Evolutionary conservation across 2,113 vertebrate genomes (phyloP).

Genomic region (Grammomys dolichurus): DNA sequence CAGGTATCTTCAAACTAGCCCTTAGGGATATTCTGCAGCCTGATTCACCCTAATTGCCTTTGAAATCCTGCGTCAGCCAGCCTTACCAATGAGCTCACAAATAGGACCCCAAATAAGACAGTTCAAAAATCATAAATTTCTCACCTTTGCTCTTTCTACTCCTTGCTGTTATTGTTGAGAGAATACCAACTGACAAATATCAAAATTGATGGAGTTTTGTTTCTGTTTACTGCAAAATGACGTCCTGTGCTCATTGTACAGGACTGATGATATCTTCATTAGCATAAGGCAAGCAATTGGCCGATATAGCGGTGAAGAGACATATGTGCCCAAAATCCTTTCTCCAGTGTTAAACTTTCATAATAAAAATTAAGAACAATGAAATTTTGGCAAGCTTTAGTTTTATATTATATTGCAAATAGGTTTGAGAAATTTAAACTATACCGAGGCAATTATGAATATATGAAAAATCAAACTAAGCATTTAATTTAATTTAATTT

Average conservation of each 20-base stretch:
- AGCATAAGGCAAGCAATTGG: conserved; percentile 53
- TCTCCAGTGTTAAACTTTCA: conserved; percentile 2
- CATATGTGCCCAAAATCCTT: background rate
- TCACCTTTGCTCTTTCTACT: conserved; percentile 59
- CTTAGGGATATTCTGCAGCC: conserved; percentile 76
- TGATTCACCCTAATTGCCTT: conserved; percentile 86
- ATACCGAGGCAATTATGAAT: background rate
- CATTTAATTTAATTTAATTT: conserved; percentile 3
- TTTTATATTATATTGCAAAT: background rate
- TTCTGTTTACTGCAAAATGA: conserved; percentile 58
- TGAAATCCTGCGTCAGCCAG: conserved; percentile 84
- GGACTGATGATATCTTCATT: conserved; percentile 41
- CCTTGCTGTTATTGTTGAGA: conserved; percentile 45
- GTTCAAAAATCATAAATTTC: conserved; percentile 77
- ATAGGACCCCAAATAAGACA: conserved; percentile 54
- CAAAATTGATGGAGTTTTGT: conserved; percentile 65
- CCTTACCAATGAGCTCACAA: conserved; percentile 79
- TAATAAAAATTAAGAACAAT: background rate
- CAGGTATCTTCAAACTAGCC: conserved; percentile 78
- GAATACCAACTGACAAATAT: background rate
- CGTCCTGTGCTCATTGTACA: background rate
- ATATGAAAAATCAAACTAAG: background rate
- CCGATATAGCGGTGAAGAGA: background rate
- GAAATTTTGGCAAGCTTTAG: background rate
- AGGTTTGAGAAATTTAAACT: background rate